Percentiles rank a stretch among this genome's conserved stretches.
Conservation (phyloP, 2,797 vertebrate species). For the Phataginus tetradactyla region DNA sequence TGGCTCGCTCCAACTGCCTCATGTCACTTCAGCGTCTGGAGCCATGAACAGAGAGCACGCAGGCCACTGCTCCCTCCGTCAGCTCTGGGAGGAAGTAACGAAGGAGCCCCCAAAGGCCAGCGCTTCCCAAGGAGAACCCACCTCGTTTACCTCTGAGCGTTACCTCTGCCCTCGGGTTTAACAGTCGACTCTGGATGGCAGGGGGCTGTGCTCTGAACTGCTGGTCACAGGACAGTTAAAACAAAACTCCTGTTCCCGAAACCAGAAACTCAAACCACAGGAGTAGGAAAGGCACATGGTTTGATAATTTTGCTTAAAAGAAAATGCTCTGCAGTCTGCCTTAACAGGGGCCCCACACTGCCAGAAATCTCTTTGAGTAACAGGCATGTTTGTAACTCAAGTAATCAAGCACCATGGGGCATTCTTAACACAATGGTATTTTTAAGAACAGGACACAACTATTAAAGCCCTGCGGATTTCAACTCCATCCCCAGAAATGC, state of each 20-base stretch:
- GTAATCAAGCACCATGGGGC: background rate
- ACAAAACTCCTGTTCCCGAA: background rate
- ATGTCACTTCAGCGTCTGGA: background rate
- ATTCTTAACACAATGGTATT: rapidly evolving
- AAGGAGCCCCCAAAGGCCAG: background rate
- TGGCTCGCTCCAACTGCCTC: background rate
- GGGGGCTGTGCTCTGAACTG: no score
- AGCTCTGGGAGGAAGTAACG: background rate
- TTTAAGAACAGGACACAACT: background rate
- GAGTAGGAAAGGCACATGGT: rapidly evolving
- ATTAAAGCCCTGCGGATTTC: background rate
- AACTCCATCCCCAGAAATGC: background rate
- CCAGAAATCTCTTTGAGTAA: rapidly evolving
- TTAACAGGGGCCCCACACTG: rapidly evolving
- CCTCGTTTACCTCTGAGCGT: background rate
- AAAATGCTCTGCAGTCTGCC: background rate
- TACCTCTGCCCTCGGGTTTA: no score
- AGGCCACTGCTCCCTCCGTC: background rate
- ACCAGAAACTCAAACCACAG: background rate
- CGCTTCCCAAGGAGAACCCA: rapidly evolving
- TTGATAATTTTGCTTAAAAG: background rate
- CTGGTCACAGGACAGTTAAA: no score
- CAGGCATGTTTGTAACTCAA: background rate
- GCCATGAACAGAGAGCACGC: rapidly evolving
- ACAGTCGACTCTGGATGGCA: no score